A percentile compares a stretch with the other conserved stretches of the same genome.
Evolutionary conservation across 2,888 invertebrate genomes (phyloP).

Genomic region (Copidosoma aretas): DNA sequence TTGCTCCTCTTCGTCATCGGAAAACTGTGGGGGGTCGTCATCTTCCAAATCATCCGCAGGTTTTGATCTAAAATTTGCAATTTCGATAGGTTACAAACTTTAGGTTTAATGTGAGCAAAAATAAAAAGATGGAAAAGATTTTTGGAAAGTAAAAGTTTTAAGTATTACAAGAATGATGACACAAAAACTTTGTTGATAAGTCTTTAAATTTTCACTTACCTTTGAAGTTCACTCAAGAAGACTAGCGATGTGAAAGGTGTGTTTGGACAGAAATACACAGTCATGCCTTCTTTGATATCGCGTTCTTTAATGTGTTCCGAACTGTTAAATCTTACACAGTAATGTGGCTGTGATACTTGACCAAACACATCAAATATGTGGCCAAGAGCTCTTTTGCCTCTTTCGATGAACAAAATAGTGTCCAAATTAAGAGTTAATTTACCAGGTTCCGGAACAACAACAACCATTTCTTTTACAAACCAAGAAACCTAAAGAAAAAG

Average conservation of each 20-base stretch:
- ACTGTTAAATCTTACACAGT: conserved; percentile 90
- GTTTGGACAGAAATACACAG: conserved; percentile 84
- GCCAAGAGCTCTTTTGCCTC: conserved; percentile 77
- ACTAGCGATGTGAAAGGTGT: conserved; percentile 79
- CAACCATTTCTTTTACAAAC: conserved; percentile 66
- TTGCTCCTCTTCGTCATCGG: conserved; percentile 88
- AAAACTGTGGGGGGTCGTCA: conserved; percentile 86
- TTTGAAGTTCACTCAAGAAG: conserved; percentile 75
- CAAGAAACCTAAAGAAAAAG: conserved; percentile 61
- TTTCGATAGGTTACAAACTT: neutral
- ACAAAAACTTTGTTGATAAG: neutral
- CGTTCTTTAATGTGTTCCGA: conserved; percentile 75
- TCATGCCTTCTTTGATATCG: conserved; percentile 72
- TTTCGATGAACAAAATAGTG: conserved; percentile 83
- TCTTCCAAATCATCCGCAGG: conserved; percentile 91
- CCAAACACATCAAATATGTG: conserved; percentile 93
- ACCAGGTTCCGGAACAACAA: conserved; percentile 75
- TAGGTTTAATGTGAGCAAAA: too few relatives aligned
- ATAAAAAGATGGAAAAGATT: too few relatives aligned
- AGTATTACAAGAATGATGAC: neutral
- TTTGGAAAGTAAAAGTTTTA: too few relatives aligned
- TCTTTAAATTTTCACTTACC: conserved; percentile 64
- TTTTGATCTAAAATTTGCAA: conserved; percentile 68
- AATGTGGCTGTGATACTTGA: conserved; percentile 82
- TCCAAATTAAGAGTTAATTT: conserved; percentile 85